Percentiles rank a stretch among this genome's conserved stretches.
These are phyloP conservation scores for Poecile montanus DNA, from an alignment of 2,797 vertebrate genomes.

Conservation along the genomic window DNA sequence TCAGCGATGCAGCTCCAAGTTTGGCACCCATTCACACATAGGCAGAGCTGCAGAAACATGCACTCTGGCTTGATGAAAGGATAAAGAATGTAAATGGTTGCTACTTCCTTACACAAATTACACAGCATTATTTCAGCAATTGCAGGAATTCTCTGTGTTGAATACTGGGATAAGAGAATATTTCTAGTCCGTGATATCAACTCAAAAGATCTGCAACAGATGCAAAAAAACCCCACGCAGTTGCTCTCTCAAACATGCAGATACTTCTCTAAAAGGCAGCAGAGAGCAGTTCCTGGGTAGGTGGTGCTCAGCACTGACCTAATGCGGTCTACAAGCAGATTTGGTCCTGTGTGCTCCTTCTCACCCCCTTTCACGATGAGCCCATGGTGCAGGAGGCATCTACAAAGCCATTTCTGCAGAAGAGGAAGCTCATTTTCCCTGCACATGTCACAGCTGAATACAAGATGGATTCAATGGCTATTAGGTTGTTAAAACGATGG, in stretches of 20 bases:
- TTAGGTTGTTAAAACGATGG: not conserved
- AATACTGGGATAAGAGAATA: not conserved
- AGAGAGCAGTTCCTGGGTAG: not conserved
- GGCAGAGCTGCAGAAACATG: not conserved
- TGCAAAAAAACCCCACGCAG: too few relatives aligned
- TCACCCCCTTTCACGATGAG: not conserved
- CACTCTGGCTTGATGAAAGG: not conserved
- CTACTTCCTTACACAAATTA: not conserved
- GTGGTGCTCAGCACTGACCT: not conserved
- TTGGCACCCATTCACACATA: not conserved
- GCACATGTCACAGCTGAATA: not conserved
- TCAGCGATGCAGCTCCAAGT: not conserved
- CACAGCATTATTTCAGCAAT: not conserved
- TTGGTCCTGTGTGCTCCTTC: not conserved
- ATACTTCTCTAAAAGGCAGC: not conserved
- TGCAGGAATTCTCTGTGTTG: not conserved
- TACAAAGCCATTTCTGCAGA: not conserved
- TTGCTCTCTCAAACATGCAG: not conserved
- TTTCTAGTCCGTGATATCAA: not conserved
- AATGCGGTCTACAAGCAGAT: not conserved
- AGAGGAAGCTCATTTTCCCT: not conserved
- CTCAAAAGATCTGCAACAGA: not conserved
- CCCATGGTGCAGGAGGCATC: not conserved
- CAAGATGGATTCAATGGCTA: not conserved
- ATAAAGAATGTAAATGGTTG: not conserved